A percentile compares a stretch with the other conserved stretches of the same genome.
Evolutionary conservation across 2,113 vertebrate species (phyloP).

Genomic region (Athene cunicularia): DNA sequence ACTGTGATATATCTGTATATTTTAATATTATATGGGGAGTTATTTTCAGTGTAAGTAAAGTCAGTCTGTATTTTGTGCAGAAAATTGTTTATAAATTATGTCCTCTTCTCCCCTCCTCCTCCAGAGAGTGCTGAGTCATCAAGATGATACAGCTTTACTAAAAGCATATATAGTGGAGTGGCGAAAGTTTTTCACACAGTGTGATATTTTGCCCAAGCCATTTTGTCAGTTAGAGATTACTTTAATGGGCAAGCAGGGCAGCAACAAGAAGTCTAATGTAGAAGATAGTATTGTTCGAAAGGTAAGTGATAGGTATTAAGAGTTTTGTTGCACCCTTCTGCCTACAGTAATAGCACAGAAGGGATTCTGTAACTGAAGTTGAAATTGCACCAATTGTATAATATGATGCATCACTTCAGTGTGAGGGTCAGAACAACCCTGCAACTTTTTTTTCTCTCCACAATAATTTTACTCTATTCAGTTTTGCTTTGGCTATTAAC

Average conservation of each 20-base stretch:
- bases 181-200: constrained; percentile 89
- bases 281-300: constrained; percentile 98
- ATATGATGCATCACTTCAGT: background rate
- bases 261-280: constrained; percentile 97
- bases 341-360: background rate
- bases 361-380: background rate
- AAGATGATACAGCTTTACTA: constrained; percentile 95
- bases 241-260: constrained; percentile 97
- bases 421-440: background rate
- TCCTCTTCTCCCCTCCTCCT: background rate
- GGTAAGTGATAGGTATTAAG: constrained; percentile 71
- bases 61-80: background rate
- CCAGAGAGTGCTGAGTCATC: constrained; percentile 97
- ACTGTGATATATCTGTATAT: background rate
- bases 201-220: constrained; percentile 90
- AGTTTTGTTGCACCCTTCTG: background rate
- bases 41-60: background rate
- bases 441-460: background rate
- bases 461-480: background rate
- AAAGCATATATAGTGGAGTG: constrained; percentile 98
- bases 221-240: constrained; percentile 93
- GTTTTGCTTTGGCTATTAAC: background rate
- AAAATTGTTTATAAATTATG: background rate
- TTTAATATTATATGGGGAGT: background rate
- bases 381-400: background rate